These are phyloP conservation scores for Gymnodraco acuticeps DNA, from an alignment of 2,797 vertebrate species.

Conservation along the genomic window DNA sequence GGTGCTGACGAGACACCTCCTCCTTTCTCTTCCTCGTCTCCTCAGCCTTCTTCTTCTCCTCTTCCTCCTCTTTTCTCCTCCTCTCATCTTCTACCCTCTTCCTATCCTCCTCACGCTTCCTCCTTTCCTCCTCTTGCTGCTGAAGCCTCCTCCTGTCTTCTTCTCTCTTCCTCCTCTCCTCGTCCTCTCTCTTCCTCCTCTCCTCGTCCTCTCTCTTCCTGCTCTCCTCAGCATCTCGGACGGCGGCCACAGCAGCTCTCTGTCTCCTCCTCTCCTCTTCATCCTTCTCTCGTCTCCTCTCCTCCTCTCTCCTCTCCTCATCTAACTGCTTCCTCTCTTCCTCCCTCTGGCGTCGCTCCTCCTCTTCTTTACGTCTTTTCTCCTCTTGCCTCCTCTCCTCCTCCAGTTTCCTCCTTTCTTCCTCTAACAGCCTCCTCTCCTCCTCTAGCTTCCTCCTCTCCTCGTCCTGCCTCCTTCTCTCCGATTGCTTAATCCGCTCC, in stretches of 20 bases:
- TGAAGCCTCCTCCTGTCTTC: constrained; percentile 61
- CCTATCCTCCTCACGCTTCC: constrained; percentile 64
- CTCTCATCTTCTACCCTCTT: constrained; percentile 62
- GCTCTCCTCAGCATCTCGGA: constrained; percentile 63
- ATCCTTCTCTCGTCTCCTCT: constrained; percentile 61
- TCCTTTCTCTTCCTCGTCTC: constrained; percentile 68
- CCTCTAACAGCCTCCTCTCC: constrained; percentile 71
- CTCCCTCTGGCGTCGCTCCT: constrained; percentile 73
- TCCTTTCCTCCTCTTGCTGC: constrained; percentile 74
- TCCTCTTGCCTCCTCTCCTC: constrained; percentile 72
- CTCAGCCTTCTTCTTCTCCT: constrained; percentile 60
- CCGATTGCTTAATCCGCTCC: constrained; percentile 64
- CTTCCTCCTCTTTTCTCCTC: constrained; percentile 63
- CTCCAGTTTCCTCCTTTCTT: constrained; percentile 80
- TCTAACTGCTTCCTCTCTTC: constrained; percentile 64
- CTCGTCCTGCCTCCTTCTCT: constrained; percentile 70
- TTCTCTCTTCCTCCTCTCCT: constrained; percentile 68
- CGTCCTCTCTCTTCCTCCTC: constrained; percentile 69
- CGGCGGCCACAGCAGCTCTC: constrained; percentile 68
- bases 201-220: constrained; percentile 54
- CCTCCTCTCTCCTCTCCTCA: constrained; percentile 67
- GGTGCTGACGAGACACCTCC: constrained; percentile 50
- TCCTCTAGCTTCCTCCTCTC: constrained; percentile 74
- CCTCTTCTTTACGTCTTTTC: constrained; percentile 75
- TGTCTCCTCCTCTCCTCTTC: constrained; percentile 72